A percentile compares a stretch with the other conserved stretches of the same genome.
Evolutionary conservation across 2,797 vertebrate species (phyloP).

Genomic region (Ptychobarbus kaznakovi): DNA sequence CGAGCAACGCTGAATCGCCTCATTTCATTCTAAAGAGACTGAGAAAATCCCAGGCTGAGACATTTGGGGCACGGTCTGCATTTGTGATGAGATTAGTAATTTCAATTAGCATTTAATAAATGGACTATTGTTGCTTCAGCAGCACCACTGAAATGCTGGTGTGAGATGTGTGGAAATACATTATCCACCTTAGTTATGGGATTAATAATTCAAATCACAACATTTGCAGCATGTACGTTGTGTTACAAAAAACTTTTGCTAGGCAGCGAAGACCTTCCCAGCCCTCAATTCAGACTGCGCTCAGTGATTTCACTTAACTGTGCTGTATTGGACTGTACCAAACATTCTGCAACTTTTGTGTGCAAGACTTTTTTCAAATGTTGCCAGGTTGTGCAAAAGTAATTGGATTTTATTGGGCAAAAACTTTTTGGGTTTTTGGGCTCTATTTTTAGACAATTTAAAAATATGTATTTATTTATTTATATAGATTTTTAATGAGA

Average conservation of each 20-base stretch:
- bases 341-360: neutral
- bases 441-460: neutral
- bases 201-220: neutral
- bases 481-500: neutral
- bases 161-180: slow-evolving; percentile 17
- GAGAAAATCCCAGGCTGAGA: slow-evolving; percentile 33
- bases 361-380: neutral
- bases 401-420: neutral
- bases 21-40: slow-evolving; percentile 26
- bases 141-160: slow-evolving; percentile 19
- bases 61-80: slow-evolving; percentile 36
- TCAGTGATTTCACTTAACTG: neutral
- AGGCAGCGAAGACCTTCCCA: neutral
- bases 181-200: slow-evolving; percentile 12
- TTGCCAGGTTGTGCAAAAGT: neutral
- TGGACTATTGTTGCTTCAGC: slow-evolving; percentile 39
- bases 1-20: neutral
- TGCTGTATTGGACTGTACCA: neutral
- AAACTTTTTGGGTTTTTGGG: neutral
- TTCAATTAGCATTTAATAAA: slow-evolving; percentile 52
- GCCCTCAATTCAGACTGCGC: neutral
- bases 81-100: slow-evolving; percentile 53
- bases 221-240: neutral
- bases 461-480: neutral
- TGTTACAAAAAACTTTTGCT: neutral